Conservation (phyloP, 1,140 invertebrate species). For the Zaprionus ghesquierei region DNA sequence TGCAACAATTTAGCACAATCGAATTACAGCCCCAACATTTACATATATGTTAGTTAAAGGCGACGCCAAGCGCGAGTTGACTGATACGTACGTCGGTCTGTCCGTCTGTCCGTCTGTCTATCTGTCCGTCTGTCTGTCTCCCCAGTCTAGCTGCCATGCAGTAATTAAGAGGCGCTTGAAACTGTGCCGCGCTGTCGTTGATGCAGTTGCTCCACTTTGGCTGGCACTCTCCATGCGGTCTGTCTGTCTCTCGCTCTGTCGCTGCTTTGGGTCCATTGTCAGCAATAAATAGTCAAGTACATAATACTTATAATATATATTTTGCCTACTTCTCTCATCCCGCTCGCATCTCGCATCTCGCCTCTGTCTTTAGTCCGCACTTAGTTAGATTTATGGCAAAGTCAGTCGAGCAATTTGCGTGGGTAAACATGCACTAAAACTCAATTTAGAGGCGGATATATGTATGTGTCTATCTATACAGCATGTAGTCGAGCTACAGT, state of each 20-base stretch:
- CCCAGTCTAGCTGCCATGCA: slow-evolving; percentile 32
- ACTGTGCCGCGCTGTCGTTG: slow-evolving; percentile 58
- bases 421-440: slow-evolving; percentile 80
- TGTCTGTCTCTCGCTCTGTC: background rate
- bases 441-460: slow-evolving; percentile 76
- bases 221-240: background rate
- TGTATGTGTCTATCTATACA: slow-evolving; percentile 30
- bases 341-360: background rate
- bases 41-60: slow-evolving; percentile 35
- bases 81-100: background rate
- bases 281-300: slow-evolving; percentile 78
- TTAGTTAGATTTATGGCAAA: slow-evolving; percentile 80
- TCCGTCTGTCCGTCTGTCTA: slow-evolving; percentile 8
- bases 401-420: slow-evolving; percentile 79
- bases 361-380: slow-evolving; percentile 41
- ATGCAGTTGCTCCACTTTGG: slow-evolving; percentile 60
- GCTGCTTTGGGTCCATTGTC: slow-evolving; percentile 49
- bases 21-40: slow-evolving; percentile 46
- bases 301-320: slow-evolving; percentile 77
- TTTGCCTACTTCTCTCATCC: slow-evolving; percentile 57
- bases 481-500: slow-evolving; percentile 43
- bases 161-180: slow-evolving; percentile 67
- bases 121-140: slow-evolving; percentile 4
- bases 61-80: slow-evolving; percentile 49
- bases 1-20: slow-evolving; percentile 22